Percentiles rank a stretch among this genome's conserved stretches.
Evolutionary conservation across 2,113 vertebrate species (phyloP).

Genomic region (Oncorhynchus gorbuscha): DNA sequence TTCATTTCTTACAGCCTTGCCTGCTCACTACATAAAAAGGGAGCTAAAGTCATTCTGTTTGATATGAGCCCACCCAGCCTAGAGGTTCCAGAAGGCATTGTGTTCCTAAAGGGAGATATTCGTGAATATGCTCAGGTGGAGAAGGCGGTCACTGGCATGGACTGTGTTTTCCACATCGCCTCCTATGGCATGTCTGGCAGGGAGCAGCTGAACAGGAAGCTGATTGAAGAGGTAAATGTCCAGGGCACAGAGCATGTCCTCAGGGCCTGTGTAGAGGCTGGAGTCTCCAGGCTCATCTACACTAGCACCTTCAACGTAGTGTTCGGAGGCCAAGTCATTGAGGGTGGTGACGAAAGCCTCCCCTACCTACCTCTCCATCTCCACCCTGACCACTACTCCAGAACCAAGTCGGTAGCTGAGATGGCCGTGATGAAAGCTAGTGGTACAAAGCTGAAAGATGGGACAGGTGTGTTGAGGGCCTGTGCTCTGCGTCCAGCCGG

Average conservation of each 20-base stretch:
- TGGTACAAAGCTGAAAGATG: conserved; percentile 55
- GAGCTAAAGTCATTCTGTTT: conserved; percentile 81
- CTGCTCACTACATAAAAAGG: conserved; percentile 73
- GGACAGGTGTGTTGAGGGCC: conserved; percentile 74
- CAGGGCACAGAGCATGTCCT: conserved; percentile 86
- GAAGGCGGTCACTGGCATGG: conserved; percentile 68
- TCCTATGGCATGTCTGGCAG: conserved; percentile 95
- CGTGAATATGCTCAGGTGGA: conserved; percentile 75
- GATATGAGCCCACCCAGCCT: conserved; percentile 74
- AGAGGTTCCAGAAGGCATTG: conserved; percentile 73
- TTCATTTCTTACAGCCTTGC: conserved; percentile 78
- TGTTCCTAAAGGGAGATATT: conserved; percentile 82
- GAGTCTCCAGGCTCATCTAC: conserved; percentile 83
- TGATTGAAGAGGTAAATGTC: conserved; percentile 87
- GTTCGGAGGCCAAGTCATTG: conserved; percentile 90
- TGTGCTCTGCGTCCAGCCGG: conserved; percentile 90
- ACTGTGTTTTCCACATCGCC: conserved; percentile 89
- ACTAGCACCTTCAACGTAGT: conserved; percentile 95
- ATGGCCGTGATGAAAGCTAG: conserved; percentile 86
- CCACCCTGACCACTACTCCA: conserved; percentile 92
- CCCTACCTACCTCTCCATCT: conserved; percentile 91
- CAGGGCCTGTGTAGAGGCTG: conserved; percentile 71
- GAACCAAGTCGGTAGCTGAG: conserved; percentile 91
- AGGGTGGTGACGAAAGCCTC: conserved; percentile 87
- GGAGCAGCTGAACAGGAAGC: conserved; percentile 85